Conservation (phyloP, 2,888 invertebrate genomes). For the Apamea epomidion region DNA sequence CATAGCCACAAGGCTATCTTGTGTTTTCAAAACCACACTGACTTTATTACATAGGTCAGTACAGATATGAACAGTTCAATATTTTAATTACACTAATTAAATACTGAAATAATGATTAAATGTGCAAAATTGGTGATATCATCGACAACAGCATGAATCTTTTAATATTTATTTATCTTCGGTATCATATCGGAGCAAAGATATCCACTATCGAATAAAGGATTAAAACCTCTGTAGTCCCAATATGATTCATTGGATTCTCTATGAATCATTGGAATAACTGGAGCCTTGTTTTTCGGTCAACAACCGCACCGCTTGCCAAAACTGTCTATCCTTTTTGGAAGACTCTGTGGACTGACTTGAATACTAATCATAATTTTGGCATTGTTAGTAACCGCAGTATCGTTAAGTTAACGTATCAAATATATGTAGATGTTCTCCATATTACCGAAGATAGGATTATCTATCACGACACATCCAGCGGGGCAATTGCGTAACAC, state of each 20-base stretch:
- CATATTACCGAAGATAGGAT: not conserved
- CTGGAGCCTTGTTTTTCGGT: constrained; percentile 14
- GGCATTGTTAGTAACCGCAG: constrained; percentile 2
- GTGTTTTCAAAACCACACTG: constrained; percentile 17
- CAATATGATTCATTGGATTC: constrained; percentile 11
- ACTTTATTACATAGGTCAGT: constrained; percentile 39
- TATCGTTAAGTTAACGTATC: not conserved
- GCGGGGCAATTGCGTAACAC: not conserved
- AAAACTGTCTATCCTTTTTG: not conserved
- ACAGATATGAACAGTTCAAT: constrained; percentile 33
- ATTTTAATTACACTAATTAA: constrained; percentile 29
- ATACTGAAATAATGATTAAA: constrained; percentile 18
- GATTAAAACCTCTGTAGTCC: not conserved
- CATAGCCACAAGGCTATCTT: constrained; percentile 36
- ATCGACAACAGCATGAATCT: not conserved
- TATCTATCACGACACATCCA: not conserved
- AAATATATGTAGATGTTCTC: not conserved
- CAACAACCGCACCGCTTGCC: constrained; percentile 22
- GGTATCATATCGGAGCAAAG: not conserved
- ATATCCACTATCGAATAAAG: not conserved
- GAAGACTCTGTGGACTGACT: not conserved
- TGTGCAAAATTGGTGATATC: constrained; percentile 9
- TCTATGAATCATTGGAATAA: constrained; percentile 10
- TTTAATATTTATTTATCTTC: not conserved
- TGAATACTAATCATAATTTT: constrained; percentile 25